Conservation (phyloP, 2,888 invertebrate species). For the Philhelius pedissequus region DNA sequence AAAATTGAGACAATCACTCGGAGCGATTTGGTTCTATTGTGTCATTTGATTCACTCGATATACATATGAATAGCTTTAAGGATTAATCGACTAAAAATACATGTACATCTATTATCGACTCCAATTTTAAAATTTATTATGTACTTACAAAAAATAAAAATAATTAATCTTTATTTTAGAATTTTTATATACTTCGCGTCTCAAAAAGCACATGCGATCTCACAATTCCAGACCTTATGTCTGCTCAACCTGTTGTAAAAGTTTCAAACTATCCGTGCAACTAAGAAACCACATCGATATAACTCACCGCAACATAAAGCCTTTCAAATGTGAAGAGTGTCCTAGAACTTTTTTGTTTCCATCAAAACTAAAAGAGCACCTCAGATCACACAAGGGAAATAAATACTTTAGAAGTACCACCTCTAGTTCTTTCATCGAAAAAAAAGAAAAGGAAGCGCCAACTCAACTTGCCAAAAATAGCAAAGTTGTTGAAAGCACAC, state of each 20-base stretch:
- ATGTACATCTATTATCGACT: neutral
- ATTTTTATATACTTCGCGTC: neutral
- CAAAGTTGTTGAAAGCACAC: neutral
- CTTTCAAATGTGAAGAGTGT: constrained; percentile 1
- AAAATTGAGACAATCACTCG: too few species aligned
- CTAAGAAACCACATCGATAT: neutral
- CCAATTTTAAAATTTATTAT: neutral
- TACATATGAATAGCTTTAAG: too few species aligned
- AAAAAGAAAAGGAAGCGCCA: neutral
- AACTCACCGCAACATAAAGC: neutral
- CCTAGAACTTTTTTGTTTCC: neutral
- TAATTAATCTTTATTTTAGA: neutral
- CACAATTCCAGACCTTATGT: neutral
- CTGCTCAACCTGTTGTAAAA: neutral
- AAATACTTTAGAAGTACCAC: neutral
- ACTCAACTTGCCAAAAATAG: neutral
- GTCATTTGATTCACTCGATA: too few species aligned
- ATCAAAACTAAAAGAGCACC: neutral
- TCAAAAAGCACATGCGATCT: constrained; percentile 2
- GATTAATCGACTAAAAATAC: too few species aligned
- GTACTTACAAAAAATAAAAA: neutral
- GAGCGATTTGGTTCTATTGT: too few species aligned
- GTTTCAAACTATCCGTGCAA: neutral
- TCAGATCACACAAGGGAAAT: neutral
- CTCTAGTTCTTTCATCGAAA: neutral